Evolutionary conservation across 2,113 vertebrate genomes (phyloP).

Genomic region (Rhinogobius similis): DNA sequence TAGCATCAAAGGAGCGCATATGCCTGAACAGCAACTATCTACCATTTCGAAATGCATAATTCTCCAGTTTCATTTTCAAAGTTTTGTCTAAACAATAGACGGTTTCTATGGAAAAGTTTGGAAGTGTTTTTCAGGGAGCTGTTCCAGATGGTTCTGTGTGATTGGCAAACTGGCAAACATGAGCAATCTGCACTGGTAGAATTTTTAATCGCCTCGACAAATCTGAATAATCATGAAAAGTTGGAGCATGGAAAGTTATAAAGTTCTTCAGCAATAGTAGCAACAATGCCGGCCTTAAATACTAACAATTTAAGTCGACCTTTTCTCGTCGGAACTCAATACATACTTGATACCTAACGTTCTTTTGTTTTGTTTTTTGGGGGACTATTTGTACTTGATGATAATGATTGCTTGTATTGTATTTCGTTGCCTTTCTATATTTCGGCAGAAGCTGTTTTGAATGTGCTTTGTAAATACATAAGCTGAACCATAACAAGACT

Average conservation of each 20-base stretch:
- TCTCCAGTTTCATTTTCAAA: background rate
- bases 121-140: background rate
- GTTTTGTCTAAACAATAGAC: background rate
- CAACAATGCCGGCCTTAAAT: too few relatives aligned
- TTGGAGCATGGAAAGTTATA: background rate
- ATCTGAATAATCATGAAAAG: background rate
- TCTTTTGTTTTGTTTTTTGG: background rate
- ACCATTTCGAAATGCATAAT: background rate
- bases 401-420: background rate
- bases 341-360: too few relatives aligned
- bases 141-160: constrained; percentile 3
- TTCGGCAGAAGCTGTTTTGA: too few relatives aligned
- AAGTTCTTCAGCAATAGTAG: too few relatives aligned
- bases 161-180: background rate
- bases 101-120: background rate
- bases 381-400: too few relatives aligned
- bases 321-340: too few relatives aligned
- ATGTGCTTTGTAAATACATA: too few relatives aligned
- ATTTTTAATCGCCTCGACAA: background rate
- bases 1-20: background rate
- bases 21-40: background rate
- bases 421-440: background rate
- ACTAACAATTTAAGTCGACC: too few relatives aligned
- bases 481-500: too few relatives aligned
- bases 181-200: constrained; percentile 1